A percentile compares a stretch with the other conserved stretches of the same genome.
These are phyloP conservation scores for Ernsta delagoae DNA, from an alignment of 2,888 invertebrate genomes.

Conservation along the genomic window DNA sequence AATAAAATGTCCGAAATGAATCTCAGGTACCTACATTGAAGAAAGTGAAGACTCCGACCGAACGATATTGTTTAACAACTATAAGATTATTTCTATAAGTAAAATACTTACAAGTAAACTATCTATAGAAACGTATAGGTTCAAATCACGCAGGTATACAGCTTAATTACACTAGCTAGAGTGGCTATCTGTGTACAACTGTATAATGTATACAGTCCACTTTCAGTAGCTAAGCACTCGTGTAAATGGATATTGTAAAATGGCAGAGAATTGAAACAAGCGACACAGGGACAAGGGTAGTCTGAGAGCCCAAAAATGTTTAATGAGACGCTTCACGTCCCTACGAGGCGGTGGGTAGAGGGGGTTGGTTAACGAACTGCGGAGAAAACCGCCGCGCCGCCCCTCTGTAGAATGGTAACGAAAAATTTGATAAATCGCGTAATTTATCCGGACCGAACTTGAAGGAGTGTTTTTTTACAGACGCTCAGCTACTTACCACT, in stretches of 20 bases:
- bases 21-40: too few relatives aligned
- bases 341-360: not conserved
- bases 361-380: constrained; percentile 12
- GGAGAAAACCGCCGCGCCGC: not conserved
- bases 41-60: too few relatives aligned
- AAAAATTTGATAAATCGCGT: constrained; percentile 6
- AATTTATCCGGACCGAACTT: constrained; percentile 6
- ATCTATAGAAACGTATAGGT: too few relatives aligned
- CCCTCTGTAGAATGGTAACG: not conserved
- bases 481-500: not conserved
- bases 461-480: constrained; percentile 1
- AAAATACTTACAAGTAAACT: too few relatives aligned
- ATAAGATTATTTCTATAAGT: too few relatives aligned
- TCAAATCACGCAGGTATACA: too few relatives aligned
- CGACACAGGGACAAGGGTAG: constrained; percentile 1
- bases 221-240: too few relatives aligned
- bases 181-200: too few relatives aligned
- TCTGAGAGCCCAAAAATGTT: constrained; percentile 32
- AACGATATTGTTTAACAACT: too few relatives aligned
- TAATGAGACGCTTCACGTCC: constrained; percentile 21
- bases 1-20: too few relatives aligned
- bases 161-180: too few relatives aligned
- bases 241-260: not conserved
- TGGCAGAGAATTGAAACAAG: not conserved
- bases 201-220: too few relatives aligned